phyloP scores from a whole-genome alignment of 1,140 invertebrate genomes.

The Linepithema humile region DNA sequence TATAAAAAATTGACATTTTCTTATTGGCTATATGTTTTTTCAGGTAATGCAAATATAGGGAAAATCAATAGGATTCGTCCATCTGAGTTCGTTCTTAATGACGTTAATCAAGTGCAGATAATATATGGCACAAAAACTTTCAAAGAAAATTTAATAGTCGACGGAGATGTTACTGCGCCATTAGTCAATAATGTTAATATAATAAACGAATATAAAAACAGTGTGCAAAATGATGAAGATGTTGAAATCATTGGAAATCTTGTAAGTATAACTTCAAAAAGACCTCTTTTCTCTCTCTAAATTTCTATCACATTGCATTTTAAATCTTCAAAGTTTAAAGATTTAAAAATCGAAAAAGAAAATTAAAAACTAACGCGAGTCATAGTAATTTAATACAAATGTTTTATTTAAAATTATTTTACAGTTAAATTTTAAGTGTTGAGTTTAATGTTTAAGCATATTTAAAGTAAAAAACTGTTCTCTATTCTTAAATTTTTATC shows the following conservation, averaged over 20 bases:
- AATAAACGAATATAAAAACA: slow-evolving; percentile 54
- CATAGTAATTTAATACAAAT: background rate
- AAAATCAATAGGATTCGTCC: slow-evolving; percentile 71
- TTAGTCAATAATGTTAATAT: slow-evolving; percentile 68
- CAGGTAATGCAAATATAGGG: slow-evolving; percentile 55
- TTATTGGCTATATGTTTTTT: background rate
- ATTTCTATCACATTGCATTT: background rate
- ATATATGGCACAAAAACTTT: slow-evolving; percentile 73
- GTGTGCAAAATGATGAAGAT: slow-evolving; percentile 68
- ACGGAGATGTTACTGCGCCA: slow-evolving; percentile 57
- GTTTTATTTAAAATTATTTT: background rate
- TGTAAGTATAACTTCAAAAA: slow-evolving; percentile 58
- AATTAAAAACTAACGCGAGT: background rate
- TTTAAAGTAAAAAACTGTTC: background rate
- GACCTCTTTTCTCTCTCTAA: no score
- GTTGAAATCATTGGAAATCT: slow-evolving; percentile 72
- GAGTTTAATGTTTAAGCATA: background rate
- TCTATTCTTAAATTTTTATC: background rate
- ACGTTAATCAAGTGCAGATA: slow-evolving; percentile 52
- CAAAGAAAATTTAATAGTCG: slow-evolving; percentile 61
- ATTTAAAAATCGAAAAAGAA: background rate
- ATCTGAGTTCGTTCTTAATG: slow-evolving; percentile 69
- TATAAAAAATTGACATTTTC: background rate
- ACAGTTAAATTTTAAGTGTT: background rate
- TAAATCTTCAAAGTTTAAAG: background rate